A percentile compares a stretch with the other conserved stretches of the same genome.
Evolutionary conservation across 2,888 invertebrate genomes (phyloP).

Genomic region (Dinocampus coccinellae): DNA sequence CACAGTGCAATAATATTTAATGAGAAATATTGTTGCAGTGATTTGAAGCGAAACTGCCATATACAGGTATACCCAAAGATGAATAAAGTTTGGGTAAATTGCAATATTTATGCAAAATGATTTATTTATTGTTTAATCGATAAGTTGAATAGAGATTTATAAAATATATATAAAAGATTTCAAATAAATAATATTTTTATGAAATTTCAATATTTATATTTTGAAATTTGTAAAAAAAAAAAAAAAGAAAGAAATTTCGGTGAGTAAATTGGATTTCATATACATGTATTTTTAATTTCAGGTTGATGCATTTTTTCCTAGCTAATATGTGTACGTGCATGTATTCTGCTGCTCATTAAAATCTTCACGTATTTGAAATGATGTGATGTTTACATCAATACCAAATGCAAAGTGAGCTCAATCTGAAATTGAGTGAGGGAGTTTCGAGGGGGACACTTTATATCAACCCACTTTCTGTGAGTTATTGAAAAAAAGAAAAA

Average conservation of each 20-base stretch:
- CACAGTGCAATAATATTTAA: too few species aligned
- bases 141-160: too few species aligned
- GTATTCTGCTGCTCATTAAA: neutral
- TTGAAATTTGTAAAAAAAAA: too few species aligned
- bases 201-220: too few species aligned
- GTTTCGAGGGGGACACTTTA: neutral
- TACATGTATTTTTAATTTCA: constrained; percentile 1
- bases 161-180: too few species aligned
- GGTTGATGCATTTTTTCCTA: neutral
- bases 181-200: too few species aligned
- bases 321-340: neutral
- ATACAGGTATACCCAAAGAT: neutral
- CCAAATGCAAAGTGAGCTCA: constrained; percentile 10
- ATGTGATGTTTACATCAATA: constrained; percentile 8
- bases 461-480: neutral
- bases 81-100: too few species aligned
- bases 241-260: too few species aligned
- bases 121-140: too few species aligned
- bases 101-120: too few species aligned
- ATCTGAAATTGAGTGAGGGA: neutral
- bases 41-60: neutral
- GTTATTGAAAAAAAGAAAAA: neutral
- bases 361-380: constrained; percentile 1
- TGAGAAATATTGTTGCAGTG: neutral
- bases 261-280: too few species aligned